Conservation (phyloP, 2,888 invertebrate species). For the Theodoxus fluviatilis region DNA sequence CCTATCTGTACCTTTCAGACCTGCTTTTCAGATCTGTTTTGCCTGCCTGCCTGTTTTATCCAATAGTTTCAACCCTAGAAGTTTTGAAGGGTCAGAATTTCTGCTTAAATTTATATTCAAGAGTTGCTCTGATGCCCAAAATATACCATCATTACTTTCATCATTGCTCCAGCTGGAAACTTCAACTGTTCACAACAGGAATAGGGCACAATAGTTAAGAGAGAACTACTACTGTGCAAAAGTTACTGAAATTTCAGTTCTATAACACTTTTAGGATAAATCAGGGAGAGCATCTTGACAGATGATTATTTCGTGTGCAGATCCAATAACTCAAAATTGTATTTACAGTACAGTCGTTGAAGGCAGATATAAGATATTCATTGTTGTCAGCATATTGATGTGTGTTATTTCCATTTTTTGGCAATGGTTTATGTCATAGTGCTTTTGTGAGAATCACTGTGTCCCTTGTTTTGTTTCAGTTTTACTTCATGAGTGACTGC, state of each 20-base stretch:
- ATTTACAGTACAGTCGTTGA: neutral
- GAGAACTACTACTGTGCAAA: no score
- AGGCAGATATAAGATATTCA: neutral
- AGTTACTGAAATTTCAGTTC: neutral
- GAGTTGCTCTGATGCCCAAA: no score
- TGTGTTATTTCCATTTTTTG: neutral
- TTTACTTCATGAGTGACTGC: constrained; percentile 88
- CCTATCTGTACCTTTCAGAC: no score
- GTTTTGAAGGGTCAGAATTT: no score
- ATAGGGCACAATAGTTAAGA: no score
- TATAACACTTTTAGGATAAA: neutral
- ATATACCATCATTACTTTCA: no score
- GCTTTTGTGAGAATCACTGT: neutral
- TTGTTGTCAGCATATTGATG: neutral
- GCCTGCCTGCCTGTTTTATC: no score
- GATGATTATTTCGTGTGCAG: neutral
- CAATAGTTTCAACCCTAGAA: no score
- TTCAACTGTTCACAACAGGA: no score
- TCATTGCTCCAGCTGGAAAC: no score
- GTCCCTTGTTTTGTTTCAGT: constrained; percentile 71
- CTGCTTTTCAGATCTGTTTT: no score
- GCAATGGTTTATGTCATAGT: neutral
- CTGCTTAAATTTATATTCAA: no score
- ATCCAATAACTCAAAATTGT: neutral
- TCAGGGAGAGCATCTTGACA: neutral